Conservation (phyloP, 2,113 vertebrate species). For the Riparia riparia region DNA sequence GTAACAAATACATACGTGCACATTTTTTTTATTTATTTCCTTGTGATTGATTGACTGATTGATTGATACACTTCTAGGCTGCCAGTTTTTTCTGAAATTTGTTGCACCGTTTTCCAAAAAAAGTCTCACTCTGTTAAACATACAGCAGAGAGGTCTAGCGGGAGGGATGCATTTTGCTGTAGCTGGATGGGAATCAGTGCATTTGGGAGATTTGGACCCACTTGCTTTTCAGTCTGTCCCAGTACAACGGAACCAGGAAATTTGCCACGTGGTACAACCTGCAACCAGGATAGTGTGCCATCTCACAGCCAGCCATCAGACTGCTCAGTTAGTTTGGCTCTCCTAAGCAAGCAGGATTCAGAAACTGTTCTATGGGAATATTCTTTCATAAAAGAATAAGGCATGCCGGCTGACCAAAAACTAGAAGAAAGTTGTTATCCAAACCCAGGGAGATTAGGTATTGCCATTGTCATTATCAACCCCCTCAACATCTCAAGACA, state of each 20-base stretch:
- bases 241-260: background rate
- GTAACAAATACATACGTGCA: background rate
- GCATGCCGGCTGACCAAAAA: background rate
- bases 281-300: rapidly evolving
- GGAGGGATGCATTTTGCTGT: background rate
- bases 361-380: background rate
- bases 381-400: background rate
- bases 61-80: background rate
- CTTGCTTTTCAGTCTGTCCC: background rate
- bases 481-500: background rate
- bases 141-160: background rate
- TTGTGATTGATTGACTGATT: background rate
- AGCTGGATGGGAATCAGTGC: background rate
- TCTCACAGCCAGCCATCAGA: background rate
- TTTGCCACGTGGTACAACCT: background rate
- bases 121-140: background rate
- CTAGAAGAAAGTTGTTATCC: background rate
- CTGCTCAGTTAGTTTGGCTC: background rate
- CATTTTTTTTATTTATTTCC: background rate
- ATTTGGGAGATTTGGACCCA: background rate
- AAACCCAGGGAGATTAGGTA: rapidly evolving
- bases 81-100: background rate
- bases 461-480: background rate
- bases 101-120: background rate
- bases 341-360: background rate